Evolutionary conservation across 2,113 vertebrate genomes (phyloP), one percentile per base, ranked within the genome.

Genomic region (Halcyon senegalensis): DNA sequence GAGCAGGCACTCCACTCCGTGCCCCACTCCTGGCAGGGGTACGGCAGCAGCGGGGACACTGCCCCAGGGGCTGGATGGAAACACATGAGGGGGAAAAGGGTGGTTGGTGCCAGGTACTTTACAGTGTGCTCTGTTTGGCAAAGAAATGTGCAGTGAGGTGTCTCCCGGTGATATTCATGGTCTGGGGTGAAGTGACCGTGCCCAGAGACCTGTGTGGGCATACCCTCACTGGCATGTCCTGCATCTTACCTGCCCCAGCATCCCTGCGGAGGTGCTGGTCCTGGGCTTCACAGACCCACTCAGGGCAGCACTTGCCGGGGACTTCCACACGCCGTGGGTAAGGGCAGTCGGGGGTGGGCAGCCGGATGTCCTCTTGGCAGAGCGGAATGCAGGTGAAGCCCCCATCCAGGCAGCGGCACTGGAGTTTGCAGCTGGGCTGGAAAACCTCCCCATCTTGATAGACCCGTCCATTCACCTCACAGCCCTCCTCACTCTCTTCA

Each of bases 1-100:
- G 99, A 99, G 81, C 99, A 99, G 89, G 98, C 92, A 1, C 98
- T 98, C 99, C 99, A 99, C 84, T 98, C 97, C 0, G 99, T 99
- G 97, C 98, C 98, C 98, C 98, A 98, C 43, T 98, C 98, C 18
- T 96, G 93, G 73, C 99, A 99, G 60, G 83, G 95, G 46, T 19
- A 72, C 0, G 37, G 74, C 76, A 80, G 51, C 24, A 5, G 16
- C 0, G 37, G 63, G 35, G 93, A 67, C 1, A 3, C 76, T 20
- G 85, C 48, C 37, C 64, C 19, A 10, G 69, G 68, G 51, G 64
- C 98, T 98, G 90, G 39, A 35, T 56, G 69, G 41, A 13, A 68
- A 87, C 55, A 95, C 19, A 66, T 1, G 17, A 43, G 18, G 23
- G 28, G 41, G 5, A 8, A 46, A 81, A 72, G 70, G 18, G 27